phyloP scores from a whole-genome alignment of 1,140 invertebrate genomes.

The Lycorma delicatula region DNA sequence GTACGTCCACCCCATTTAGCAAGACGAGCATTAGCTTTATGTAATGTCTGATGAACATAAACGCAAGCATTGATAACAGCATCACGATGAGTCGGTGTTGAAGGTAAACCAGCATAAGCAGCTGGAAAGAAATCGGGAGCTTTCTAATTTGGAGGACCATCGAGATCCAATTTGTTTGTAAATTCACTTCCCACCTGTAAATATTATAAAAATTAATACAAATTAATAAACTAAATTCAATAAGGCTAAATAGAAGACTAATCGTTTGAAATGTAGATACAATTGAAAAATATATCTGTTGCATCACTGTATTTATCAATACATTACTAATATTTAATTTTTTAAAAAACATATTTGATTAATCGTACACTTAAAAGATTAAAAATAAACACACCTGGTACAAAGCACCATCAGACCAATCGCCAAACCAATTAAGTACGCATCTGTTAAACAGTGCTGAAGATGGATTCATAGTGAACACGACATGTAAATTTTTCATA shows the following conservation, averaged over 20 bases:
- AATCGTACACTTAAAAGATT: too few species aligned
- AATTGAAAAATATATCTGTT: too few species aligned
- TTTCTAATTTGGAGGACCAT: conserved; percentile 63
- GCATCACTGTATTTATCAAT: too few species aligned
- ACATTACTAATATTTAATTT: too few species aligned
- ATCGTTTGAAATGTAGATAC: too few species aligned
- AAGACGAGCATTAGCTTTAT: conserved; percentile 83
- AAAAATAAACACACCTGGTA: conserved; percentile 90
- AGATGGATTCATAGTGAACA: conserved; percentile 99
- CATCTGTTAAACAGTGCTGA: conserved; percentile 98
- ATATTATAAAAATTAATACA: too few species aligned
- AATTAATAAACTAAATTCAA: too few species aligned
- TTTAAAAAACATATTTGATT: too few species aligned
- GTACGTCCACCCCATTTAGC: conserved; percentile 86
- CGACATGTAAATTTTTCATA: conserved; percentile 97
- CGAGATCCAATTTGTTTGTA: conserved; percentile 73
- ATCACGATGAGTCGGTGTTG: conserved; percentile 74
- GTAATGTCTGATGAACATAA: conserved; percentile 94
- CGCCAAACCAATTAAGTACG: conserved; percentile 99
- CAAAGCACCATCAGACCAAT: conserved; percentile 96
- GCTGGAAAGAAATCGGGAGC: conserved; percentile 82
- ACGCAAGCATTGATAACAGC: conserved; percentile 97
- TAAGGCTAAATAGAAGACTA: too few species aligned
- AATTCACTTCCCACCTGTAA: conserved; percentile 76
- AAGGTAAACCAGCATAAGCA: conserved; percentile 65